phyloP scores from a whole-genome alignment of 30 jellyfish, hydroid and myxozoan species.

The Morbakka virulenta region DNA sequence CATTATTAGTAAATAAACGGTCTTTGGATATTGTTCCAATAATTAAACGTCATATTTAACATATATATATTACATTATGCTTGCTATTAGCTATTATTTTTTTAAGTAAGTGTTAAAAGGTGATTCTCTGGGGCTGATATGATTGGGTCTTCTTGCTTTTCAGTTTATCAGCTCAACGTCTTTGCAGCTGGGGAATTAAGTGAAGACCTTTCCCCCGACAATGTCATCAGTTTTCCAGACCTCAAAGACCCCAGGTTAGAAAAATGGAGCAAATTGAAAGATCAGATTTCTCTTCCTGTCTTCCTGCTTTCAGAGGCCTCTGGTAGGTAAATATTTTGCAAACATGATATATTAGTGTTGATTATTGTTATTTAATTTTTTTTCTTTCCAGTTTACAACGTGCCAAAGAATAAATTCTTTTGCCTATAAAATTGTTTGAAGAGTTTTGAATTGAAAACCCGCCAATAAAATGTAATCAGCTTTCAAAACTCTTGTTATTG shows the following conservation, averaged over 20 bases:
- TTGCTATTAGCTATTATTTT: neutral
- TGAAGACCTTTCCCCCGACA: slow-evolving; percentile 54
- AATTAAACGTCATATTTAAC: too few species aligned
- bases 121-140: too few species aligned
- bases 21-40: too few species aligned
- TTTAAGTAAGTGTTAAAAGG: neutral
- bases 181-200: slow-evolving; percentile 60
- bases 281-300: slow-evolving; percentile 68
- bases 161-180: slow-evolving; percentile 68
- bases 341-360: too few species aligned
- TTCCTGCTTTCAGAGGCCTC: slow-evolving; percentile 33
- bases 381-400: neutral
- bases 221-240: slow-evolving; percentile 64
- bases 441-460: too few species aligned
- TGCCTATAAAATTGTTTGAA: too few species aligned
- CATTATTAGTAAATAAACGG: too few species aligned
- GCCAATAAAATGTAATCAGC: too few species aligned
- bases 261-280: slow-evolving; percentile 62
- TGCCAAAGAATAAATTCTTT: too few species aligned
- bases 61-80: neutral
- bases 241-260: slow-evolving; percentile 54
- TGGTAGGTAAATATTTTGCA: too few species aligned
- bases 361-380: too few species aligned
- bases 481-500: too few species aligned
- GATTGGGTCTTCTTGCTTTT: neutral